Base-by-base conservation (phyloP, 2,113 vertebrate genomes). In the Entomyzon cyanotis region DNA sequence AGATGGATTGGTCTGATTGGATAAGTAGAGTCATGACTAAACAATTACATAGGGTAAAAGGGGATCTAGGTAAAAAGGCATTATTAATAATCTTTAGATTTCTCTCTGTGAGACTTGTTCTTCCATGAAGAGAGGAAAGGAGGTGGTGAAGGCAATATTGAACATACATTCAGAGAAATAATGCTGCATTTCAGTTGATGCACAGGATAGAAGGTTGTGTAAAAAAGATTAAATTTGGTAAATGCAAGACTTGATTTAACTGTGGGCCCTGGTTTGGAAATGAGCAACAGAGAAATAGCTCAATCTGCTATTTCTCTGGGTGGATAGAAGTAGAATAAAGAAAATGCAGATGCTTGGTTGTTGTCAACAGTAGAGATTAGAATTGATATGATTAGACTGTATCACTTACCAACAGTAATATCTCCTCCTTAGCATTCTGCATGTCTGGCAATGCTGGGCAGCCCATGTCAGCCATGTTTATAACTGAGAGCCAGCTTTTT, bases 401-500 rank as follows among this genome's bases (percentile, higher is more conserved):
- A 33, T 62, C 18, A 70, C 86, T 83, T 89, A 93, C 71, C 33
- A 80, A 58, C 5, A 77, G 35, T 13, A 78, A 2, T 58, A 88
- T 39, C 37, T 69, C 59, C 35, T 83, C 20, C 7, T 87, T 67
- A 83, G 23, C 33, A 39, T 63, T 74, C 83, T 63, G 50, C 69
- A 30, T 42, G 14, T 42, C 50, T 87, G 41, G 33, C 0, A 0
- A 19, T 50, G 55, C 18, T 3, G 25, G 56, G n/a, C 39, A 82
- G 12, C 39, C 69, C 49, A 12, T 31, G 56, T 27, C 47, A 87
- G 47, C 11, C 78, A 82, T 6, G 1, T 58, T 80, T 93, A 67
- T 63, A 77, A 49, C 68, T 77, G 50, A 81, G n/a, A 91, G 25
- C 4, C 67, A 56, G 19, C 41, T 15, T 62, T 89, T 85, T 85